phyloP scores from a whole-genome alignment of 2,888 invertebrate genomes.

The Stenotaenia linearis region DNA sequence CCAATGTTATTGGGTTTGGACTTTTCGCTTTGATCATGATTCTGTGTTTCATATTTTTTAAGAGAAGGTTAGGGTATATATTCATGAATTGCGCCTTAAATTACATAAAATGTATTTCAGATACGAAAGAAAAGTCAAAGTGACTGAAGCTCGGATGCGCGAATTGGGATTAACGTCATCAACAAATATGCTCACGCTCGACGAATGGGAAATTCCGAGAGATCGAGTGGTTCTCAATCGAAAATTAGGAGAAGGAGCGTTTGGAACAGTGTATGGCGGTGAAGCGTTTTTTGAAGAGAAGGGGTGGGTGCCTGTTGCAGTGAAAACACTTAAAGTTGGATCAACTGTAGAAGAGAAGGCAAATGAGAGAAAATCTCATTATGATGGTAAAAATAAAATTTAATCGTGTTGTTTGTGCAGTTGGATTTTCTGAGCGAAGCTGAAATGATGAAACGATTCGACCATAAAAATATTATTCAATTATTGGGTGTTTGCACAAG shows the following conservation, averaged over 20 bases:
- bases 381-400: not conserved
- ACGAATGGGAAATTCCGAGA: conserved; percentile 82
- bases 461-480: conserved; percentile 80
- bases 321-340: conserved; percentile 80
- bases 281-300: conserved; percentile 66
- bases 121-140: conserved; percentile 60
- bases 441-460: conserved; percentile 88
- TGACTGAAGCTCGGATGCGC: conserved; percentile 62
- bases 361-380: not conserved
- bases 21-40: conserved; percentile 55
- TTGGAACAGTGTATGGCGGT: conserved; percentile 87
- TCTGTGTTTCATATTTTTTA: conserved; percentile 59
- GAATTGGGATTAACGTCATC: conserved; percentile 60
- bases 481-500: conserved; percentile 80
- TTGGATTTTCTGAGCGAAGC: conserved; percentile 87
- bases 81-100: not conserved
- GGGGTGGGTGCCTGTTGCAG: conserved; percentile 79
- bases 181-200: conserved; percentile 55
- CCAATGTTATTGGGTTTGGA: conserved; percentile 58
- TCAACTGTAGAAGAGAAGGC: conserved; percentile 74
- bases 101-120: conserved; percentile 43
- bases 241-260: conserved; percentile 81
- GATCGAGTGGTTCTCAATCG: conserved; percentile 79
- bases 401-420: conserved; percentile 39
- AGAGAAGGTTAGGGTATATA: conserved; percentile 52